Base-by-base conservation (phyloP, 2,113 vertebrate species). In the Regulus satrapa region DNA sequence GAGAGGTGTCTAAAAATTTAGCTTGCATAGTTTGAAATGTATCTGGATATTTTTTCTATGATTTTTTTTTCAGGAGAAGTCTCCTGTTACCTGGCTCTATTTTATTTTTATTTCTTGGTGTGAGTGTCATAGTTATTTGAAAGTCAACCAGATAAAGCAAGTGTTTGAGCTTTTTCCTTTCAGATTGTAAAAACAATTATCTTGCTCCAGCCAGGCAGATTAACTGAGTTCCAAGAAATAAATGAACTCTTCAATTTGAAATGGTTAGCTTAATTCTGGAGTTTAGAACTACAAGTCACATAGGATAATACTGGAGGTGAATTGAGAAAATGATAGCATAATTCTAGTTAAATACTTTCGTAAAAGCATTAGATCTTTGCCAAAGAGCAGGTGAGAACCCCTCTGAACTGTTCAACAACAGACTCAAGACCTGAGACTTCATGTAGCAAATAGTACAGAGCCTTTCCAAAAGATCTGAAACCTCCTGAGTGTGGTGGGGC, bases 1-100 rank as follows among this genome's bases (percentile, higher is more conserved):
- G 31, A 96, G 12, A 14, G 81, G 36, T 48, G 79, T 78, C 62
- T 95, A 62, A 92, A 95, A 75, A 61, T 75, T 55, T 67, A 58
- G 40, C 32, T 67, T 69, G 62, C 18, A 2, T 49, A 26, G 18
- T 72, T 85, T 55, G 73, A 97, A 93, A 88, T 58, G 14, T 81
- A 71, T 40, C 54, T 64, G 4, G 14, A 28, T 54, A 8, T 75
- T 80, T 43, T 43, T 48, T 75, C 26, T 21, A 2, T 32, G 7
- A 6, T 19, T 46, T 69, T 88, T 88, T 88, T 81, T 74, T 28
- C 79, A 71, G 48, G 64, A 36, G 24, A 80, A 36, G 28, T 94
- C 77, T 95, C 58, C 38, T 77, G n/a, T 94, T 96, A 59, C 46
- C 83, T 96, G 52, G 11, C 88, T 94, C 77, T 83, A 9, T 93